Percentiles rank a stretch among this genome's conserved stretches.
phyloP scores from a whole-genome alignment of 2,113 vertebrate genomes.

The Abramis brama region DNA sequence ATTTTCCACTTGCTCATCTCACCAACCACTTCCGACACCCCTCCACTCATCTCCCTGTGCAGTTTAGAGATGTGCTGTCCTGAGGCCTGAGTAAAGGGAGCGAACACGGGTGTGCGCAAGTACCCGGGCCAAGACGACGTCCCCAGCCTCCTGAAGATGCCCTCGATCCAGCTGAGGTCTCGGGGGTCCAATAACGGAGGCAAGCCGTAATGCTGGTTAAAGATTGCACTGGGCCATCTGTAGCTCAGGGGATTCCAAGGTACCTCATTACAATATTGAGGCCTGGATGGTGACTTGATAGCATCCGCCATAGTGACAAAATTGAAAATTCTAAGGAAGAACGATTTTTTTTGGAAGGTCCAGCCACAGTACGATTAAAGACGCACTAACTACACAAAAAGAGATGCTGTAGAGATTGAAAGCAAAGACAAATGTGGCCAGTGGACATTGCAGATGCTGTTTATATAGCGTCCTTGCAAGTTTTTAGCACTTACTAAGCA shows the following conservation, averaged over 20 bases:
- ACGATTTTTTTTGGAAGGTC: background rate
- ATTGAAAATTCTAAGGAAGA: background rate
- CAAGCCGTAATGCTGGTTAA: constrained; percentile 67
- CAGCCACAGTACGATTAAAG: background rate
- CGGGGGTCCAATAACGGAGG: constrained; percentile 64
- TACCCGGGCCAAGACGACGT: constrained; percentile 65
- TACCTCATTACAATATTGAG: constrained; percentile 40
- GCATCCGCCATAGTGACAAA: constrained; percentile 60
- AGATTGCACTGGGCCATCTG: constrained; percentile 64
- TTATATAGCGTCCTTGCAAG: constrained; percentile 67
- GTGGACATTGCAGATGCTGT: constrained; percentile 46
- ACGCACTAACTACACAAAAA: background rate
- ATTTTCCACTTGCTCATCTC: constrained; percentile 72
- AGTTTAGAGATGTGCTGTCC: constrained; percentile 46
- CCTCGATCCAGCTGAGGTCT: constrained; percentile 64
- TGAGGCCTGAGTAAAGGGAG: constrained; percentile 57
- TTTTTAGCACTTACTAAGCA: constrained; percentile 67
- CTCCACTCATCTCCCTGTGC: constrained; percentile 52
- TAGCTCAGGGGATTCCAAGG: constrained; percentile 62
- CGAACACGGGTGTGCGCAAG: constrained; percentile 56
- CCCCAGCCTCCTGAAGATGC: constrained; percentile 63
- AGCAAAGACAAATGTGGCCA: constrained; percentile 42
- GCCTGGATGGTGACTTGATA: constrained; percentile 43
- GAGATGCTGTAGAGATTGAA: background rate
- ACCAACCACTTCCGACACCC: constrained; percentile 53